Evolutionary conservation across 2,888 invertebrate genomes (phyloP), one percentile per base, ranked within the genome.

Genomic region (Elaeidobius kamerunicus): DNA sequence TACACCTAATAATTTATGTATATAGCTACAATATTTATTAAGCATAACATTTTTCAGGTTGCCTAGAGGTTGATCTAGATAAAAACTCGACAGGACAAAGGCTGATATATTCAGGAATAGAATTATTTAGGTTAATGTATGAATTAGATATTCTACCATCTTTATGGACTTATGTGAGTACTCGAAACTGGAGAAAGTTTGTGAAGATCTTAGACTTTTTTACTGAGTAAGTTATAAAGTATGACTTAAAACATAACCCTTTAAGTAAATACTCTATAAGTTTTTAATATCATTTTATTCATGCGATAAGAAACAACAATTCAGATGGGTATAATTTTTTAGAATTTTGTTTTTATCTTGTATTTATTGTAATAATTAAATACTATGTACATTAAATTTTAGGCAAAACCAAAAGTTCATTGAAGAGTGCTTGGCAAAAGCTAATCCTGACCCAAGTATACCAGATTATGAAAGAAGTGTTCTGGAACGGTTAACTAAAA

Each of bases 401-500:
- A 69, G 70, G 7, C 60, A 63, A 17, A 60, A 61, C 16, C 45
- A 61, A 35, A 69, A 67, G 57, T 65, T 67, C 47, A 67, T 69
- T 35, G 58, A 67, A 20, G 61, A 65, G 56, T 63, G 68, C 3
- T 46, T 64, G 15, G 51, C 48, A 17, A 44, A 41, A 6, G 7
- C 30, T 7, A 65, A 38, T 58, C 63, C 3, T 58, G 69, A 57
- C 30, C 38, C 56, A 14, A 49, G 35, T 39, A 57, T 56, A 56
- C 47, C 75, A 17, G 73, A 76, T 12, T 72, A 76, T 58, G 75
- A 76, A n/a, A 74, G 76, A 54, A 85, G 85, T 65, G 75, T 86
- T 15, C 71, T 86, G 52, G 82, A 86, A 67, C 81, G 80, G 61
- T 66, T 87, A 18, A 67, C 83, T n/a, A 75, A 75, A 5, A 75